Evolutionary conservation across 2,797 vertebrate genomes (phyloP), one percentile per base, ranked within the genome.

Genomic region (Acanthurus tractus): DNA sequence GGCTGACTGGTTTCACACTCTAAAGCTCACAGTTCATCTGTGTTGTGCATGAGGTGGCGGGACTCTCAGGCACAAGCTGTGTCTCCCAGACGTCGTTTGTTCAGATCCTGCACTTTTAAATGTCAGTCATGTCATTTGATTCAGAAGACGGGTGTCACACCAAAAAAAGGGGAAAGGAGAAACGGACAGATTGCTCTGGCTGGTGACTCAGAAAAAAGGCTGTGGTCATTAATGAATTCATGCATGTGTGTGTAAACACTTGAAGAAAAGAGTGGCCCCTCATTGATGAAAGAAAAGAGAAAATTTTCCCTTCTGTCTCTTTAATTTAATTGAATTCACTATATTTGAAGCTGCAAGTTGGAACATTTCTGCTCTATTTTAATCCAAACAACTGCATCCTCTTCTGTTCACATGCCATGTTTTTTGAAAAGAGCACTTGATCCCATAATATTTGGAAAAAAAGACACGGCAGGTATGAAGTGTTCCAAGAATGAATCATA

Each of bases 1-100:
- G 75, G 56, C 77, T 92, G 92, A 92, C 87, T 92, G 84, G 72
- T 81, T 90, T 93, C 90, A 78, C 92, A 86, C 87, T 81, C 58
- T 2, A 53, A 70, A 83, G 57, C 87, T 92, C 70, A n/a, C 90
- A 81, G 88, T 86, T 90, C 91, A 85, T 89, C 87, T 88, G 90
- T 84, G 89, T 76, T 86, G 84, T 88, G 78, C 68, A 84, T 84
- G 88, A 93, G 85, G 90, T 90, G 92, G 85, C 91, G 70, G 77
- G 76, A 89, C 85, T 94, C 87, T 88, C 76, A 72, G 82, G 91
- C 87, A 91, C 93, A 93, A 84, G 76, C 90, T 93, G 93, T 86
- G 81, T 90, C 64, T 83, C 79, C 56, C 49, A 59, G 63, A 75
- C 79, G 4, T 20, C 61, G 79, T 74, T 74, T 29, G 70, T 88